phyloP scores from a whole-genome alignment of 1,140 invertebrate genomes.

The Rhagoletis zephyria region DNA sequence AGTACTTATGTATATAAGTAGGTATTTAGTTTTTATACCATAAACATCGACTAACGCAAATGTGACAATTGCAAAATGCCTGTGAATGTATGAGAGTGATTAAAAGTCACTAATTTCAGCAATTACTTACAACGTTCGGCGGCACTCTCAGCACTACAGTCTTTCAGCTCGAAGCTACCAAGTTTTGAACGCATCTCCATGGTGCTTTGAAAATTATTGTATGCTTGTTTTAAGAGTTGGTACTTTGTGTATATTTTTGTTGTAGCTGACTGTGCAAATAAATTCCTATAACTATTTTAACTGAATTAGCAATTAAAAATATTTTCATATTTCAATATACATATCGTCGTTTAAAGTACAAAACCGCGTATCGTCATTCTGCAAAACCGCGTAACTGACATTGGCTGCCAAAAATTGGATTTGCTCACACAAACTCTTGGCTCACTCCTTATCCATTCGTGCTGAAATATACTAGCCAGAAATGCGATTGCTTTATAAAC shows the following conservation, averaged over 20 bases:
- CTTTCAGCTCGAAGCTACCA: slow-evolving; percentile 38
- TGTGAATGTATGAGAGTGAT: slow-evolving; percentile 28
- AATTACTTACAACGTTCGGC: slow-evolving; percentile 43
- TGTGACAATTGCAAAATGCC: slow-evolving; percentile 1
- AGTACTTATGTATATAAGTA: background rate
- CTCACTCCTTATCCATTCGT: too few relatives aligned
- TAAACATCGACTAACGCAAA: background rate
- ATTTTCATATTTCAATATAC: too few relatives aligned
- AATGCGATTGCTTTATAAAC: too few relatives aligned
- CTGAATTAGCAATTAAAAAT: too few relatives aligned
- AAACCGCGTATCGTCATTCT: too few relatives aligned
- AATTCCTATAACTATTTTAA: background rate
- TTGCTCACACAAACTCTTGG: too few relatives aligned
- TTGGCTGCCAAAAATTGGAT: too few relatives aligned
- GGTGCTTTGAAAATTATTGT: too few relatives aligned
- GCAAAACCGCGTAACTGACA: too few relatives aligned
- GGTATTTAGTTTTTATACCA: background rate
- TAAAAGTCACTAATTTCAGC: background rate
- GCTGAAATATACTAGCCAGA: too few relatives aligned
- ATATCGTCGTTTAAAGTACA: too few relatives aligned
- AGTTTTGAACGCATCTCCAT: slow-evolving; percentile 49
- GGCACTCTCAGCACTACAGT: slow-evolving; percentile 34
- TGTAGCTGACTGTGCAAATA: background rate
- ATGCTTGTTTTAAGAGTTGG: background rate
- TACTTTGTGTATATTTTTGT: background rate